A percentile compares a stretch with the other conserved stretches of the same genome.
These are phyloP conservation scores for Galerucella nymphaeae DNA, from an alignment of 2,888 invertebrate species.

Conservation along the genomic window DNA sequence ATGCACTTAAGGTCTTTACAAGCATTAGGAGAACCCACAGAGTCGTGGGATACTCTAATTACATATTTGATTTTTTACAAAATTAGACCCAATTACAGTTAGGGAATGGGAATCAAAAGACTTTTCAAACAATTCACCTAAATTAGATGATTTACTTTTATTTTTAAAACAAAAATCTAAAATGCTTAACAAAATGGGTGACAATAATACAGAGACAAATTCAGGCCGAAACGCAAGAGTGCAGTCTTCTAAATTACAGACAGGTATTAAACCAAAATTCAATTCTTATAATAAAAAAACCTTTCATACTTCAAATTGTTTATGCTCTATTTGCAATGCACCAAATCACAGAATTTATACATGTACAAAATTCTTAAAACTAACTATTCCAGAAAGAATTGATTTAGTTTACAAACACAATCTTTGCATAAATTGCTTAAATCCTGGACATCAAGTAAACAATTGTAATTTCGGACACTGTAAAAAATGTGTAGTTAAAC, in stretches of 20 bases:
- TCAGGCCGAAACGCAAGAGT: neutral
- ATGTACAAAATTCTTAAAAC: constrained; percentile 1
- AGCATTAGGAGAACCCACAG: too few relatives aligned
- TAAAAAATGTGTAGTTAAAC: neutral
- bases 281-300: neutral
- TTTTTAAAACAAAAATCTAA: constrained; percentile 8
- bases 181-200: neutral
- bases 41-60: too few relatives aligned
- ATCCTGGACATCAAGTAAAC: constrained; percentile 2
- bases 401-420: neutral
- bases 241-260: neutral
- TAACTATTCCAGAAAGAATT: neutral
- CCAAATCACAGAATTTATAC: neutral
- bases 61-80: neutral
- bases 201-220: neutral
- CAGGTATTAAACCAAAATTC: neutral
- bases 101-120: constrained; percentile 3
- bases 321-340: neutral
- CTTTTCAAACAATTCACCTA: neutral
- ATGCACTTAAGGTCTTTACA: too few relatives aligned
- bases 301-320: neutral
- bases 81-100: neutral
- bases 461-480: neutral
- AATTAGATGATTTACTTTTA: neutral
- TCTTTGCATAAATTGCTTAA: constrained; percentile 2